Evolutionary conservation across 2,797 vertebrate species (phyloP), one percentile per base, ranked within the genome.

Genomic region (Peromyscus eremicus): DNA sequence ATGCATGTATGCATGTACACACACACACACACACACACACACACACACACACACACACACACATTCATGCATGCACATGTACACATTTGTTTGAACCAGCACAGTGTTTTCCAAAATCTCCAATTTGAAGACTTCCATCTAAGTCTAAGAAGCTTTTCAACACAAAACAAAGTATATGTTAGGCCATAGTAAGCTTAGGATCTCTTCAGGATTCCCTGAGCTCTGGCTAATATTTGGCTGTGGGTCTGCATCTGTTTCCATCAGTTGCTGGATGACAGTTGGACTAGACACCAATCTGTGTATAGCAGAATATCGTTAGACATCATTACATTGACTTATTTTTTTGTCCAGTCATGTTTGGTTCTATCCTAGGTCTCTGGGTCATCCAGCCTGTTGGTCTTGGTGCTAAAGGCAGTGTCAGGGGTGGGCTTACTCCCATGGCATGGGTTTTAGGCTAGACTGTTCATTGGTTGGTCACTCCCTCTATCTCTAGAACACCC

Each of bases 141-240:
- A 82, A 71, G 13, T 46, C 13, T 81, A 52, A 80, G 21, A 92
- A 88, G 82, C 37, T 94, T 81, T 89, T 89, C 49, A 92, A 43
- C 32, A 7, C 32, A 89, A 60, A 87, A 32, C 10, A 92, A 79
- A 2, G n/a, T 60, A 29, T 84, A 23, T 89, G 32, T 88, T 84
- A 89, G 88, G 2, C 1, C 27, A 16, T 64, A 40, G 23, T 64
- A 82, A 96, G 43, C 37, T 75, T 79, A 91, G 46, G 23, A 9
- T n/a, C 70, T 49, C 49, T 52, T 73, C 71, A 40, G 2, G 37
- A 75, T 75, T 75, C 37, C 70, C 71, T 23, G 23, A 75, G 11
- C 23, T 43, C 21, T 43, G 23, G 21, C 71, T 75, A 40, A 43
- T 75, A 37, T 75, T 75, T 75, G 71, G 37, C 10, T 75, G 11